phyloP scores from a whole-genome alignment of 2,113 vertebrate genomes.

The Hydrochoerus hydrochaeris region DNA sequence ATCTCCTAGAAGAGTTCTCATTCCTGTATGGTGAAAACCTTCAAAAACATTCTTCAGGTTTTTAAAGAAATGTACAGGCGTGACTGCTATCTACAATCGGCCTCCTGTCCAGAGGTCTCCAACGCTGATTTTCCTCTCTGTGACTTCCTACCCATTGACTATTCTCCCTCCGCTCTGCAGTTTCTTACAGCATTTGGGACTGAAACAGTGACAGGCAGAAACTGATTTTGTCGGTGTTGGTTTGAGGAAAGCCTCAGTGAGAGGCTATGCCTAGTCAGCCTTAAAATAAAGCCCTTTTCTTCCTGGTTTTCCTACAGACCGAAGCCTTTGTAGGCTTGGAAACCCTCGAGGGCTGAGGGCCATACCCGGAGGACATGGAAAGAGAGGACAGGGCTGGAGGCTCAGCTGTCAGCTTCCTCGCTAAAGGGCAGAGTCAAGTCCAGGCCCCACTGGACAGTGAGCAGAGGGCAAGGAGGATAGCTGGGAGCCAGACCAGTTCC shows the following conservation, averaged over 20 bases:
- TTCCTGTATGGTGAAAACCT: neutral
- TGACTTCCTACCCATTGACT: neutral
- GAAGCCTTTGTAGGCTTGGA: neutral
- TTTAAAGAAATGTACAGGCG: neutral
- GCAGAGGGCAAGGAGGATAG: neutral
- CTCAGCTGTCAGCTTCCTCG: rapidly evolving
- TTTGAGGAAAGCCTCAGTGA: neutral
- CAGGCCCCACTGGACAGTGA: neutral
- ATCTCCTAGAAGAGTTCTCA: neutral
- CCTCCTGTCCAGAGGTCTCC: neutral
- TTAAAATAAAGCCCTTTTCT: neutral
- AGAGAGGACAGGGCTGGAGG: no score
- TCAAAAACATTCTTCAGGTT: neutral
- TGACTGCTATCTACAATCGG: no score
- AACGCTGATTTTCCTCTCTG: neutral
- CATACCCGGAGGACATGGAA: rapidly evolving
- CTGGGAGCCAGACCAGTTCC: neutral
- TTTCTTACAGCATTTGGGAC: neutral
- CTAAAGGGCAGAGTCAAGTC: neutral
- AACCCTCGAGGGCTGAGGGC: no score
- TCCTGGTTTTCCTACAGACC: neutral
- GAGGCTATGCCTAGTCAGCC: neutral
- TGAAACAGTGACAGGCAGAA: no score
- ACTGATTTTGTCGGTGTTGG: neutral
- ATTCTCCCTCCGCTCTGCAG: neutral